These are phyloP conservation scores for Semaprochilodus insignis DNA, from an alignment of 2,797 vertebrate species.

Conservation along the genomic window DNA sequence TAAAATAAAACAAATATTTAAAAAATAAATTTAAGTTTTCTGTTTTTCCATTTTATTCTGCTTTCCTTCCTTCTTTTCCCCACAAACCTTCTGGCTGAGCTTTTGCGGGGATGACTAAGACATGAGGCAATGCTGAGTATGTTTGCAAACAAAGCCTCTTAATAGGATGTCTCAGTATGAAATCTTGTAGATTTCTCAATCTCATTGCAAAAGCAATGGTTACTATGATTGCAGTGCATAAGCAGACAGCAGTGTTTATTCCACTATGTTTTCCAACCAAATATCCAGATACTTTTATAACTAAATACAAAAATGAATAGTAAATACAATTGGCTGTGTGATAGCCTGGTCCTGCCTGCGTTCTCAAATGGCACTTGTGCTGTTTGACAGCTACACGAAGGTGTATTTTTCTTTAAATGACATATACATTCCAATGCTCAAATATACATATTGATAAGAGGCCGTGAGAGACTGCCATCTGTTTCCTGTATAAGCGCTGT, in stretches of 20 bases:
- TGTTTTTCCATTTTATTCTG: background rate
- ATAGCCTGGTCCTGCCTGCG: background rate
- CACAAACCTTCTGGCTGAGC: conserved; percentile 16
- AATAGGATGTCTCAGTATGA: conserved; percentile 28
- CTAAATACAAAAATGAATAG: background rate
- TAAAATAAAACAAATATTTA: conserved; percentile 1
- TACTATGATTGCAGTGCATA: conserved; percentile 16
- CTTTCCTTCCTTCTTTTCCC: background rate
- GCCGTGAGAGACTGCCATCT: conserved; percentile 32
- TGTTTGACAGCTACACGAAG: background rate
- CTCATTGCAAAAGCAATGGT: conserved; percentile 35
- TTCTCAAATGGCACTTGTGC: background rate
- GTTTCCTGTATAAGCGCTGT: conserved; percentile 34
- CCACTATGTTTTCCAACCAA: background rate
- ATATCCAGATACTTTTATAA: background rate
- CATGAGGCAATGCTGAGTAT: conserved; percentile 35
- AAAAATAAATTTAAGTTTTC: background rate
- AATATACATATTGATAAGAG: background rate
- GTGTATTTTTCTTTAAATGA: background rate
- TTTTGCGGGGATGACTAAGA: conserved; percentile 16
- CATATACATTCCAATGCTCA: background rate
- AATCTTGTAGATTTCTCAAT: conserved; percentile 38
- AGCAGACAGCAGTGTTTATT: background rate
- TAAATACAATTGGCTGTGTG: background rate
- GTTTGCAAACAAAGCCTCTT: conserved; percentile 28